phyloP scores from a whole-genome alignment of 2,797 vertebrate genomes.

The Toxotes lorentzi region DNA sequence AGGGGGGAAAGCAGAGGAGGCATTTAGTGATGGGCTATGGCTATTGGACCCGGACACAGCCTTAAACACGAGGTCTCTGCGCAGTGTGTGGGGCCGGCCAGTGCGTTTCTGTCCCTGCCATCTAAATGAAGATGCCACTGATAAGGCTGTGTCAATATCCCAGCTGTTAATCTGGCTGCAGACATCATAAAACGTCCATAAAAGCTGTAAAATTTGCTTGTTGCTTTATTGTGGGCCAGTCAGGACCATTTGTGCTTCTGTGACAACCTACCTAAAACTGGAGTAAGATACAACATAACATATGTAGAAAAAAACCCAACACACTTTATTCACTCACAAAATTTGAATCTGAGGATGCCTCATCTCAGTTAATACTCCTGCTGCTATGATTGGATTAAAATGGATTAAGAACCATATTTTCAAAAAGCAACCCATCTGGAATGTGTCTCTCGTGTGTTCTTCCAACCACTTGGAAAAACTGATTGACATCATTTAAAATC shows the following conservation, averaged over 20 bases:
- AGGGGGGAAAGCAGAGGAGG: slow-evolving; percentile 65
- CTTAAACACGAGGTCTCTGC: slow-evolving; percentile 17
- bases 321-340: slow-evolving; percentile 16
- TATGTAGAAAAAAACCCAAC: slow-evolving; percentile 22
- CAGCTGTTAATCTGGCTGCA: slow-evolving; percentile 76
- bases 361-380: slow-evolving; percentile 65
- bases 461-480: slow-evolving; percentile 64
- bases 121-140: slow-evolving; percentile 64
- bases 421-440: slow-evolving; percentile 70
- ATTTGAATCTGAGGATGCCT: slow-evolving; percentile 61
- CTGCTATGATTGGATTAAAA: slow-evolving; percentile 77
- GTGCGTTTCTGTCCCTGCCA: slow-evolving; percentile 53
- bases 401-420: slow-evolving; percentile 73
- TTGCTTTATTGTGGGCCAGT: slow-evolving; percentile 66
- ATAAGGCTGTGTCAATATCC: slow-evolving; percentile 83
- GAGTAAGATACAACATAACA: slow-evolving; percentile 10
- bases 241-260: slow-evolving; percentile 58
- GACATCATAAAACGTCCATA: slow-evolving; percentile 79
- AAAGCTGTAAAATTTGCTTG: slow-evolving; percentile 62
- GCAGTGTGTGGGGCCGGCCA: slow-evolving; percentile 1
- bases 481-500: slow-evolving; percentile 81
- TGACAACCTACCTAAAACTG: slow-evolving; percentile 33
- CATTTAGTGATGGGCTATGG: slow-evolving; percentile 52
- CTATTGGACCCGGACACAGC: slow-evolving; percentile 27
- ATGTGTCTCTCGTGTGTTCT: slow-evolving; percentile 49